These are phyloP conservation scores for Martes martes DNA, from an alignment of 2,113 vertebrate genomes.

Conservation along the genomic window DNA sequence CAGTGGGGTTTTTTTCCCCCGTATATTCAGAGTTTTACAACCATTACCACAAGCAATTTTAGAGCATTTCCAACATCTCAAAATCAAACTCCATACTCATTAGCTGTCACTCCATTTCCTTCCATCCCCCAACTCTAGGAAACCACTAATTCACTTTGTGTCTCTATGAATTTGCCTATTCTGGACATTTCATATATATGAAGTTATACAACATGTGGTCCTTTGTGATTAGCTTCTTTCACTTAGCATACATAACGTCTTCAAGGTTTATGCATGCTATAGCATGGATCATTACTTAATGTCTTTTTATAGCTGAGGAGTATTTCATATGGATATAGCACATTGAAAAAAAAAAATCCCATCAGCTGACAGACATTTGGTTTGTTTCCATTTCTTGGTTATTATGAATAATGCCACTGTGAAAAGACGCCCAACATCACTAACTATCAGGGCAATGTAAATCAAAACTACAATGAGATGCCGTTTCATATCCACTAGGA, in stretches of 20 bases:
- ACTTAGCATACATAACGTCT: background rate
- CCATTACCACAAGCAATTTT: background rate
- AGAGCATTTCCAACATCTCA: background rate
- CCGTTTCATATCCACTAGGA: background rate
- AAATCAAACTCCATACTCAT: background rate
- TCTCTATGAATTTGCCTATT: background rate
- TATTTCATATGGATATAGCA: background rate
- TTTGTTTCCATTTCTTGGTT: constrained; percentile 15
- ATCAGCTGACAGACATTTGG: background rate
- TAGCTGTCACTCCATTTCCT: background rate
- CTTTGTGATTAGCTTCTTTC: background rate
- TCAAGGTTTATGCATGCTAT: background rate
- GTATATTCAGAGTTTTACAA: background rate
- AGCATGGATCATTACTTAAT: background rate
- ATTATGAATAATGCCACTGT: background rate
- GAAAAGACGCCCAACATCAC: background rate
- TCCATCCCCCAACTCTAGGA: background rate
- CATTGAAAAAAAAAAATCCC: background rate
- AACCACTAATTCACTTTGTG: background rate
- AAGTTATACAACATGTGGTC: background rate
- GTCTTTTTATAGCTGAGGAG: background rate
- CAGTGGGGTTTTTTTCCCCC: background rate
- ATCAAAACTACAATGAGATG: background rate
- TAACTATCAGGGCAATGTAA: background rate
- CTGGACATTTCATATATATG: background rate